phyloP scores from a whole-genome alignment of 2,113 vertebrate genomes.

The Garra rufa region DNA sequence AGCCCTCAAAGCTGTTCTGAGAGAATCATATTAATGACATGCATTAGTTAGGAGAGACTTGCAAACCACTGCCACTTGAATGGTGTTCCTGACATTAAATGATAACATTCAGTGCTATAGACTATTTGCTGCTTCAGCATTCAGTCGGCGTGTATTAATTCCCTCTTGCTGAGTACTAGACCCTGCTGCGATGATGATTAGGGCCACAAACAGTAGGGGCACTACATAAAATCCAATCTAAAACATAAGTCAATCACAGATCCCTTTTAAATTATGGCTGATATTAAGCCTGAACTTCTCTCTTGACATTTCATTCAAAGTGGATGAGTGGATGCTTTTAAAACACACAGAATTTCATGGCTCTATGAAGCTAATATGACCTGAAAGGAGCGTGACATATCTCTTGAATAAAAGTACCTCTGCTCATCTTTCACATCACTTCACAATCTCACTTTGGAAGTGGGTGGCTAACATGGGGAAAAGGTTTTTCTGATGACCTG shows the following conservation, averaged over 20 bases:
- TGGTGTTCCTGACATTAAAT: conserved; percentile 1
- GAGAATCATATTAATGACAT: background rate
- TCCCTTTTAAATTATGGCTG: conserved; percentile 2
- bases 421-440: conserved; percentile 24
- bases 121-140: background rate
- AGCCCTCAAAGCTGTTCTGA: conserved; percentile 9
- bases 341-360: background rate
- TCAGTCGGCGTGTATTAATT: conserved; percentile 22
- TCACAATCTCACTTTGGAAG: conserved; percentile 4
- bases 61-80: background rate
- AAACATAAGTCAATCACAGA: conserved; percentile 9
- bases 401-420: conserved; percentile 4
- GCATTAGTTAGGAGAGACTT: conserved; percentile 18
- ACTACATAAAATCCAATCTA: conserved; percentile 18
- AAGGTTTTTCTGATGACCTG: conserved; percentile 8
- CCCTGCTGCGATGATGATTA: conserved; percentile 18
- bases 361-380: conserved; percentile 16
- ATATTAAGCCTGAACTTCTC: background rate
- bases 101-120: conserved; percentile 2
- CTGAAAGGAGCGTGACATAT: background rate
- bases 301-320: background rate
- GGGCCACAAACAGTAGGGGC: conserved; percentile 4
- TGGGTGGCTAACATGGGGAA: background rate
- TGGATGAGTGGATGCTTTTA: background rate
- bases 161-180: background rate